Conservation (phyloP, 2,888 invertebrate genomes). For the Cancer borealis region DNA sequence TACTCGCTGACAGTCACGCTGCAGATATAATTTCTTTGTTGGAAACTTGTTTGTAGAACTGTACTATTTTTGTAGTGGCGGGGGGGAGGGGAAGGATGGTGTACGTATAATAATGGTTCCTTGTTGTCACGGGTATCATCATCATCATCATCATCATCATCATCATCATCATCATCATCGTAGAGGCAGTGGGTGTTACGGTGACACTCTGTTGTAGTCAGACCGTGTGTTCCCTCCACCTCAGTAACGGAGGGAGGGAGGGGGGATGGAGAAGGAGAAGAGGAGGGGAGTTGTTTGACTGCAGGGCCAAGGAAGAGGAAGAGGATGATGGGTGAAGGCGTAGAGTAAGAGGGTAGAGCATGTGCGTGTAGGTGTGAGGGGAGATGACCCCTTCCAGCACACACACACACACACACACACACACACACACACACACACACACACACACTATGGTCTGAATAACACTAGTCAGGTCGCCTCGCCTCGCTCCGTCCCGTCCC, state of each 20-base stretch:
- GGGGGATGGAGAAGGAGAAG: neutral
- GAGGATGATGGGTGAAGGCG: neutral
- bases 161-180: neutral
- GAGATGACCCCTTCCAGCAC: neutral
- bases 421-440: constrained; percentile 20
- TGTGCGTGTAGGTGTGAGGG: neutral
- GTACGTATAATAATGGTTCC: neutral
- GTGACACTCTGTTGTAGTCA: no score
- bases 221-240: no score
- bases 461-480: no score
- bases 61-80: neutral
- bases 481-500: no score
- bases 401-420: constrained; percentile 22
- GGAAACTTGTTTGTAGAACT: neutral
- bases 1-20: neutral
- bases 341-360: neutral
- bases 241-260: no score
- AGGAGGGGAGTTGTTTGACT: neutral
- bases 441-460: neutral
- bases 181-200: neutral
- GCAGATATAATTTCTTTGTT: neutral
- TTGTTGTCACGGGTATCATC: neutral
- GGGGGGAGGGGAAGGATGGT: neutral
- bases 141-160: neutral
- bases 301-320: neutral